Evolutionary conservation across 2,797 vertebrate species (phyloP), one percentile per base, ranked within the genome.

Genomic region (Danio kyathit): DNA sequence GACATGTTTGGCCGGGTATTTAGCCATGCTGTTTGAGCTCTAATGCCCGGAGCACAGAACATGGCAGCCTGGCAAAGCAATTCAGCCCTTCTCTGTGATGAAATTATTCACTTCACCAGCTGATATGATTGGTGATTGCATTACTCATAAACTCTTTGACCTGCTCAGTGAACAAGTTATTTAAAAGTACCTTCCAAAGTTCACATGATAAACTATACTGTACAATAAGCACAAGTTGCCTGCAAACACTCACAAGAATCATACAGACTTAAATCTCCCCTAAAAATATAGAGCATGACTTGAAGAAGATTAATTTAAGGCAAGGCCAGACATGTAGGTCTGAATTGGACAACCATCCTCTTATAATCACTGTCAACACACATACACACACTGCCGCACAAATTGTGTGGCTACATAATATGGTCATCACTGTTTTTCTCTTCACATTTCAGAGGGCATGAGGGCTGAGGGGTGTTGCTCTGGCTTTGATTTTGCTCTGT

Each of bases 1-100:
- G 90, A 93, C 92, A 94, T 91, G 89, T 94, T 94, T 91, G 92
- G 90, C 91, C 85, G 86, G 89, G 92, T 94, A 93, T 94, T 95
- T 94, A 95, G 90, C 92, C 93, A 95, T 95, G 93, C 93, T 92
- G 92, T 94, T 95, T 95, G 93, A 94, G 93, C 92, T 92, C 90
- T 67, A 67, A 88, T 74, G 83, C 91, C 92, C 87, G 84, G 89
- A 94, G 92, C 91, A 91, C 85, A 89, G 88, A 92, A 89, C 86
- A 85, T 81, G 85, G 82, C 79, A 79, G 86, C 67, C 56, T 84
- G 86, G 83, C 87, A 91, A 89, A 92, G 88, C 92, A 92, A 91
- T 93, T 89, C 87, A 88, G 85, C 89, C 85, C 90, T 89, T 90
- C 92, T 91, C 89, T 88, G 89, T 92, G 91, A 93, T 92, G 90